Percentiles rank a stretch among this genome's conserved stretches.
phyloP scores from a whole-genome alignment of 2,888 invertebrate genomes.

The Aphelenchoides bicaudatus region DNA sequence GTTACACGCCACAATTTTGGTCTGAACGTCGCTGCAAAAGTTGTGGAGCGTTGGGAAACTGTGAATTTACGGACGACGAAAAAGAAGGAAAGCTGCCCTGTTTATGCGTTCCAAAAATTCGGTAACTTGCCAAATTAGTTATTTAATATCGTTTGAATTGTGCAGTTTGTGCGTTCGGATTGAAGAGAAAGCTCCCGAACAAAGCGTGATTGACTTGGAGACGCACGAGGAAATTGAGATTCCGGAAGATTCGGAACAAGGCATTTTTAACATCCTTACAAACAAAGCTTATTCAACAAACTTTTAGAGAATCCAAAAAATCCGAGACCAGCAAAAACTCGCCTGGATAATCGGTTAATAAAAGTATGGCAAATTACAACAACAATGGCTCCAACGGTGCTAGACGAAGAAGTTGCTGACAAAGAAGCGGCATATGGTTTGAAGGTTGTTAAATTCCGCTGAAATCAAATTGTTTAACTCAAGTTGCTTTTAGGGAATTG shows the following conservation, averaged over 20 bases:
- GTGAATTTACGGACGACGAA: slow-evolving; percentile 38
- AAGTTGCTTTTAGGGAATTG: slow-evolving; percentile 11
- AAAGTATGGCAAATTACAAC: slow-evolving; percentile 53
- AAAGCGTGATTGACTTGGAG: slow-evolving; percentile 6
- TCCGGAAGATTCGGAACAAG: not conserved
- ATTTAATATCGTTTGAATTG: not conserved
- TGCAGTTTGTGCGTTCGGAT: slow-evolving; percentile 46
- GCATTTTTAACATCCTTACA: too few relatives aligned
- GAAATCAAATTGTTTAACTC: not conserved
- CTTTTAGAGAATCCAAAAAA: too few relatives aligned
- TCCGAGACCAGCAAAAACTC: not conserved
- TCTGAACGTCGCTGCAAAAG: slow-evolving; percentile 43
- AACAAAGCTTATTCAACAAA: too few relatives aligned
- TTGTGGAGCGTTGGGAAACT: slow-evolving; percentile 48
- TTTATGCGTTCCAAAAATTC: slow-evolving; percentile 44
- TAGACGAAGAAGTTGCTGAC: slow-evolving; percentile 42
- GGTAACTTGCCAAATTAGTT: slow-evolving; percentile 17
- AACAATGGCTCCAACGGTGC: slow-evolving; percentile 39
- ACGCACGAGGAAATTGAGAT: slow-evolving; percentile 18
- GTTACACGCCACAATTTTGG: slow-evolving; percentile 49
- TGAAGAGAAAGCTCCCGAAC: slow-evolving; percentile 32
- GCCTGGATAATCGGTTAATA: slow-evolving; percentile 41
- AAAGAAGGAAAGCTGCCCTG: slow-evolving; percentile 38
- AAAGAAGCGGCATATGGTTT: slow-evolving; percentile 48
- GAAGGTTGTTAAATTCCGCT: too few relatives aligned